These are phyloP conservation scores for Columbina picui DNA, from an alignment of 2,113 vertebrate genomes.

Conservation along the genomic window DNA sequence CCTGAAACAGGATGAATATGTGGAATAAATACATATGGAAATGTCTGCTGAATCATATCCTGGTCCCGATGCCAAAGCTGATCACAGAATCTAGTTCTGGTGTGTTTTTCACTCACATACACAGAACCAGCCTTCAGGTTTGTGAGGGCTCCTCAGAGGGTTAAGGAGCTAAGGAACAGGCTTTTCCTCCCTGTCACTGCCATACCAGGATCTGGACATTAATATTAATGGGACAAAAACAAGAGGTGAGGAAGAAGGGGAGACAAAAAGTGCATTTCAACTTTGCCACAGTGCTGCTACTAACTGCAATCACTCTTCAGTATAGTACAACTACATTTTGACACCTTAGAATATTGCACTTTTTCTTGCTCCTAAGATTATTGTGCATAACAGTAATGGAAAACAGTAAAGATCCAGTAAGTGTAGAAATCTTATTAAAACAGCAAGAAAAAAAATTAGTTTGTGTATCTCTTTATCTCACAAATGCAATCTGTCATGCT, in stretches of 20 bases:
- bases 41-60: fast-evolving
- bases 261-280: background rate
- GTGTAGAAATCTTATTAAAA: background rate
- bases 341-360: background rate
- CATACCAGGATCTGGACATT: background rate
- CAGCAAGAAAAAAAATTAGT: background rate
- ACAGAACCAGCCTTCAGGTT: background rate
- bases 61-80: background rate
- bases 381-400: background rate
- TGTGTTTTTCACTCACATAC: background rate
- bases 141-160: background rate
- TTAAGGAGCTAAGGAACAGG: background rate
- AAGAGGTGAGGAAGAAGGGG: background rate
- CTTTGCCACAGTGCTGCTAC: background rate
- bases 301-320: background rate
- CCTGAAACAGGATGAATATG: background rate
- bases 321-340: background rate
- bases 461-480: background rate
- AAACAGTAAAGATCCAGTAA: background rate
- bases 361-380: background rate
- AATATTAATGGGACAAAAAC: background rate
- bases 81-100: background rate
- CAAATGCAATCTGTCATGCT: background rate
- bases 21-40: background rate
- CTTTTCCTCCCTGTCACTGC: background rate